Conservation (phyloP, 2,113 vertebrate genomes). For the Casuarius casuarius region DNA sequence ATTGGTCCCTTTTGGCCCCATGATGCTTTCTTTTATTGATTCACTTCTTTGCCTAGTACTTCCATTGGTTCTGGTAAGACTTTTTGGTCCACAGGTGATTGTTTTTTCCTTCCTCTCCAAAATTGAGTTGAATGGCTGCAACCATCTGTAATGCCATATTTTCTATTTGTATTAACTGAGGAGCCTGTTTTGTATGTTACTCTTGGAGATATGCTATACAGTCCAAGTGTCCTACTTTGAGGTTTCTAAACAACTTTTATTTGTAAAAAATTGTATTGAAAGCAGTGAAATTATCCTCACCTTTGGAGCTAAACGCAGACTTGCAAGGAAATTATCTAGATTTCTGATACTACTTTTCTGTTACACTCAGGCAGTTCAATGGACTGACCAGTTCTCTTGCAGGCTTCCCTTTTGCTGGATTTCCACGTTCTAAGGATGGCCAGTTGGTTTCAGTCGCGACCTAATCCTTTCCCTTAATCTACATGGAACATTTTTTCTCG, state of each 20-base stretch:
- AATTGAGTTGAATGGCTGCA: conserved; percentile 18
- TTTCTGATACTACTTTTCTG: conserved; percentile 49
- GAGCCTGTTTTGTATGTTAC: neutral
- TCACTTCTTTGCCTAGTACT: conserved; percentile 36
- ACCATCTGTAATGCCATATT: neutral
- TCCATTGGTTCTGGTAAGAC: conserved; percentile 42
- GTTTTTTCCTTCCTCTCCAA: neutral
- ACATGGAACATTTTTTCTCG: conserved; percentile 67
- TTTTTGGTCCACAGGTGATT: conserved; percentile 48
- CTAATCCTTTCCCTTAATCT: conserved; percentile 64
- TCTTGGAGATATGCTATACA: neutral
- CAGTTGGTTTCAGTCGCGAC: conserved; percentile 58
- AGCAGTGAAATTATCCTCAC: conserved; percentile 37
- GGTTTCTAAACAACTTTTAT: neutral
- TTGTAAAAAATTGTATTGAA: conserved; percentile 26
- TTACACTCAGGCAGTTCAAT: conserved; percentile 56
- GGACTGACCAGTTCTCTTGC: conserved; percentile 72
- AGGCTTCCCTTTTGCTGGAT: conserved; percentile 47
- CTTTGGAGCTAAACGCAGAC: conserved; percentile 42
- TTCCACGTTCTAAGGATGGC: neutral
- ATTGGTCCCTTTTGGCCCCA: neutral
- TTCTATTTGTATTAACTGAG: neutral
- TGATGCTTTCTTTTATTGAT: conserved; percentile 36
- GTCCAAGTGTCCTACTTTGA: neutral
- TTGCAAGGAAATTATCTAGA: neutral